A percentile compares a stretch with the other conserved stretches of the same genome.
Conservation (phyloP, 2,113 vertebrate species). For the Sinocyclocheilus maitianheensis region DNA sequence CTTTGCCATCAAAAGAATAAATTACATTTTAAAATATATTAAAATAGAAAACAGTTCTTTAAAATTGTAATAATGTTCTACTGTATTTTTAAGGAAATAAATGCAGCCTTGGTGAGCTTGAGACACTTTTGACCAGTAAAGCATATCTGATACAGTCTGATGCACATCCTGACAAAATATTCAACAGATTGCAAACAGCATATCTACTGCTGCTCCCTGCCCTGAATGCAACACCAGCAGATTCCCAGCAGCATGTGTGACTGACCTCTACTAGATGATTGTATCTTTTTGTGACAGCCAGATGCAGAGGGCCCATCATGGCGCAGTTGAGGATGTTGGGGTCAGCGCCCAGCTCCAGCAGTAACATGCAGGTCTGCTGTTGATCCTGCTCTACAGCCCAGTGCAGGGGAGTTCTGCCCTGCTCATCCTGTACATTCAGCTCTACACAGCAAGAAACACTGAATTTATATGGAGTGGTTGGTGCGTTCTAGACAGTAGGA, state of each 20-base stretch:
- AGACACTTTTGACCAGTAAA: background rate
- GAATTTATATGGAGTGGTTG: background rate
- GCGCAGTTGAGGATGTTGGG: conserved; percentile 87
- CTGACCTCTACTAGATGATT: conserved; percentile 85
- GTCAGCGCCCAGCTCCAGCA: conserved; percentile 85
- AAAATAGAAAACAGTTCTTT: background rate
- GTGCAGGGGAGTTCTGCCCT: conserved; percentile 86
- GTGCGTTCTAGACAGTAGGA: background rate
- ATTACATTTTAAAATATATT: background rate
- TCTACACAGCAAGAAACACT: conserved; percentile 64
- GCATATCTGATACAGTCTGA: background rate
- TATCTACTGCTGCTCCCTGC: background rate
- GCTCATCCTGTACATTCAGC: conserved; percentile 83
- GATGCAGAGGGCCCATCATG: conserved; percentile 86
- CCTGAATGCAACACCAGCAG: background rate
- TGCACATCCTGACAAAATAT: background rate
- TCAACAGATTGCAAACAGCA: background rate
- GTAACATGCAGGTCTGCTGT: conserved; percentile 78
- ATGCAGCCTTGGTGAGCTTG: background rate
- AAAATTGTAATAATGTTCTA: background rate
- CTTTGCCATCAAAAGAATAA: background rate
- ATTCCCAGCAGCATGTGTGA: background rate
- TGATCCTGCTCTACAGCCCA: conserved; percentile 86
- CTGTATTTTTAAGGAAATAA: background rate
- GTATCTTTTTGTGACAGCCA: conserved; percentile 80